phyloP scores from a whole-genome alignment of 2,888 invertebrate species.

The Apamea crenata region DNA sequence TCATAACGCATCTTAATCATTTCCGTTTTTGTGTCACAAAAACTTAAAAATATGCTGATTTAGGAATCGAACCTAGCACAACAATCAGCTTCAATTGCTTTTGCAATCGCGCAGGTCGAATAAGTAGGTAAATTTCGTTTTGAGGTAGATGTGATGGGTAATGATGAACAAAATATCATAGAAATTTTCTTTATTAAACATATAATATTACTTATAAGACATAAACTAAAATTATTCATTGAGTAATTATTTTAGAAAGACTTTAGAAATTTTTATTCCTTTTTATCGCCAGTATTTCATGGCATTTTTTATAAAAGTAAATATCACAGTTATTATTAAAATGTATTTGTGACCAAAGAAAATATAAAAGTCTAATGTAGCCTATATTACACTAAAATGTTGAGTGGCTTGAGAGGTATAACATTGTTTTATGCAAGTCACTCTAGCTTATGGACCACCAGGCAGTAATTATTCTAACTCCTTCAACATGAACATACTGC shows the following conservation, averaged over 20 bases:
- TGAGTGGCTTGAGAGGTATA: conserved; percentile 76
- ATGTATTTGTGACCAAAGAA: conserved; percentile 86
- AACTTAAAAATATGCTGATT: background rate
- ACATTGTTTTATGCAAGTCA: conserved; percentile 69
- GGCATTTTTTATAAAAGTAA: conserved; percentile 89
- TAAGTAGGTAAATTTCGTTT: background rate
- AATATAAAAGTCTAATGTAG: conserved; percentile 76
- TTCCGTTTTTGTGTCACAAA: background rate
- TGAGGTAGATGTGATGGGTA: background rate
- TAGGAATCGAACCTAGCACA: background rate
- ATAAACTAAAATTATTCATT: conserved; percentile 73
- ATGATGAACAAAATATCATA: conserved; percentile 57
- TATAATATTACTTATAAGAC: conserved; percentile 72
- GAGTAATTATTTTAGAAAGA: conserved; percentile 73
- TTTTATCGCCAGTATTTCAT: conserved; percentile 85
- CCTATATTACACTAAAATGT: conserved; percentile 72
- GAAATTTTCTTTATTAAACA: conserved; percentile 72
- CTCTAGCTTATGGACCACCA: conserved; percentile 66
- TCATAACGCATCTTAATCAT: background rate
- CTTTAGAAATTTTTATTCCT: conserved; percentile 78
- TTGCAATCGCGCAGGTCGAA: background rate
- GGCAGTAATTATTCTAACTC: conserved; percentile 62
- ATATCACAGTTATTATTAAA: conserved; percentile 90
- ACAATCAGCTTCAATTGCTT: background rate
- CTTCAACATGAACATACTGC: conserved; percentile 68